phyloP scores from a whole-genome alignment of 2,113 vertebrate genomes.

The Neogobius melanostomus region DNA sequence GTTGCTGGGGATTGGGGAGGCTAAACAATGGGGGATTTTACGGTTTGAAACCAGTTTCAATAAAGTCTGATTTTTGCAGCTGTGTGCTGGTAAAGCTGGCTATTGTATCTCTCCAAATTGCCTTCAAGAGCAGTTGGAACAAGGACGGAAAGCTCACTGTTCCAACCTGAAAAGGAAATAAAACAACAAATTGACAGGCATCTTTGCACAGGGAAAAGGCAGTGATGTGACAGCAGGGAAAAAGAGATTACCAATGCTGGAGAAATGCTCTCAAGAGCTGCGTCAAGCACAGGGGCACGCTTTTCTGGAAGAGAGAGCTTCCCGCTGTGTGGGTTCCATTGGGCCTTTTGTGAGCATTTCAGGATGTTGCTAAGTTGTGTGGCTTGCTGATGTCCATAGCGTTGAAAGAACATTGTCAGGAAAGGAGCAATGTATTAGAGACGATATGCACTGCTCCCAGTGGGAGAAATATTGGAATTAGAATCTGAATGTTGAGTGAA shows the following conservation, averaged over 20 bases:
- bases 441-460: background rate
- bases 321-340: slow-evolving; percentile 30
- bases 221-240: background rate
- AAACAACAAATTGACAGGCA: slow-evolving; percentile 3
- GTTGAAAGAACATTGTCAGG: slow-evolving; percentile 13
- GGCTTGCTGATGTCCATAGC: slow-evolving; percentile 27
- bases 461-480: too few relatives aligned
- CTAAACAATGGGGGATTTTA: slow-evolving; percentile 42
- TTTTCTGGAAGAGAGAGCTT: slow-evolving; percentile 58
- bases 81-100: slow-evolving; percentile 32
- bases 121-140: slow-evolving; percentile 32
- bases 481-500: background rate
- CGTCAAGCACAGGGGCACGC: slow-evolving; percentile 24
- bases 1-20: slow-evolving; percentile 35
- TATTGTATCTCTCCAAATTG: slow-evolving; percentile 34
- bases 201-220: background rate
- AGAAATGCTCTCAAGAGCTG: slow-evolving; percentile 37
- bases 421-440: background rate
- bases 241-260: slow-evolving; percentile 29
- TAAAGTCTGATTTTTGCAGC: slow-evolving; percentile 29
- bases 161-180: slow-evolving; percentile 15
- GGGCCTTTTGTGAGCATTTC: slow-evolving; percentile 35
- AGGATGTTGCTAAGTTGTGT: slow-evolving; percentile 38
- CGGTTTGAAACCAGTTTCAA: slow-evolving; percentile 48
- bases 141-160: slow-evolving; percentile 12